phyloP scores from a whole-genome alignment of 1,140 invertebrate species.

The Anastrepha obliqua region DNA sequence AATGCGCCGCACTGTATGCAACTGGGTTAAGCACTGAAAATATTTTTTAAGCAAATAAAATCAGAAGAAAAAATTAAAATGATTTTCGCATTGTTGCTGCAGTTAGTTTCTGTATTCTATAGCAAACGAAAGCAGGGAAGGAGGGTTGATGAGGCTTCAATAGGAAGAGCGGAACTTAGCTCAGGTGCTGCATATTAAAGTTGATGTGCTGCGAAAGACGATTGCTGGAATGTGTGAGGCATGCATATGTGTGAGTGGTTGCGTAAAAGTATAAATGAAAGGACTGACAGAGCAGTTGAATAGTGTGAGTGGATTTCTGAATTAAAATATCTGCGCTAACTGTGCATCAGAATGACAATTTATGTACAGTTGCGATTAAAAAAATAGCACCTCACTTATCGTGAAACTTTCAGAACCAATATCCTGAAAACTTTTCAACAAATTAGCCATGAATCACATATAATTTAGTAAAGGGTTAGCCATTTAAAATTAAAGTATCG shows the following conservation, averaged over 20 bases:
- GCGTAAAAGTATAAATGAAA: neutral
- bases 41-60: conserved; percentile 41
- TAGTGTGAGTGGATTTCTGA: neutral
- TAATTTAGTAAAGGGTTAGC: too few relatives aligned
- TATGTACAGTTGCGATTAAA: too few relatives aligned
- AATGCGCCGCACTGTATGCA: neutral
- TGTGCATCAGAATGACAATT: neutral
- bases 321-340: neutral
- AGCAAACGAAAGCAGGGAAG: neutral
- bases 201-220: neutral
- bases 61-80: neutral
- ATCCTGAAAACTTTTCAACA: too few relatives aligned
- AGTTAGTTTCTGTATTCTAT: neutral
- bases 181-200: conserved; percentile 6
- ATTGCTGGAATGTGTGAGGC: neutral
- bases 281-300: neutral
- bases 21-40: conserved; percentile 27
- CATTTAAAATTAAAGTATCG: too few relatives aligned
- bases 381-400: too few relatives aligned
- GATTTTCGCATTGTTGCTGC: neutral
- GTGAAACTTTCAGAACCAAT: too few relatives aligned
- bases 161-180: neutral
- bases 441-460: too few relatives aligned
- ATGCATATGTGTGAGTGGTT: neutral
- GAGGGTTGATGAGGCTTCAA: neutral